Conservation (phyloP, 2,888 invertebrate species). For the Acronicta psi region DNA sequence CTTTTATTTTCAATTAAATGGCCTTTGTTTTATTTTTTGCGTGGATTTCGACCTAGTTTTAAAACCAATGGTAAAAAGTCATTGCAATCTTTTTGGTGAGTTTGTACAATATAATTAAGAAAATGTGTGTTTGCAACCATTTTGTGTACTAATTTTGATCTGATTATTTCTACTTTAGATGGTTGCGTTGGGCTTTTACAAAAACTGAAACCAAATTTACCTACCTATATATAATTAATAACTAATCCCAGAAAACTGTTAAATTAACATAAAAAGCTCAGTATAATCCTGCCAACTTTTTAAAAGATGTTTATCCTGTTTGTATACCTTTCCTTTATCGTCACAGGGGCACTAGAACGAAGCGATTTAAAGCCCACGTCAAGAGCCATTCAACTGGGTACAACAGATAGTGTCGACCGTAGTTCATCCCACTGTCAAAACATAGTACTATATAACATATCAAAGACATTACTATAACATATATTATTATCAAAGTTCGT, state of each 20-base stretch:
- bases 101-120: no score
- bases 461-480: no score
- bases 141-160: no score
- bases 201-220: no score
- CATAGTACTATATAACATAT: no score
- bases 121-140: no score
- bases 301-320: neutral
- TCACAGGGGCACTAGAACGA: neutral
- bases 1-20: neutral
- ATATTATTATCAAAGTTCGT: no score
- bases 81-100: neutral
- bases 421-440: neutral
- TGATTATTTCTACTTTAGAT: no score
- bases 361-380: neutral
- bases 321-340: neutral
- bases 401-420: conserved; percentile 5
- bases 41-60: neutral
- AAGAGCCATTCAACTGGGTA: conserved; percentile 5
- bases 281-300: no score
- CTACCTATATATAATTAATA: no score
- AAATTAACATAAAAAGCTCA: neutral
- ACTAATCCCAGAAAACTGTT: no score
- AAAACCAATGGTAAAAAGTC: neutral
- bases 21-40: neutral
- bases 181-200: no score